phyloP scores from a whole-genome alignment of 2,888 invertebrate genomes.

The Lasiommata megera region DNA sequence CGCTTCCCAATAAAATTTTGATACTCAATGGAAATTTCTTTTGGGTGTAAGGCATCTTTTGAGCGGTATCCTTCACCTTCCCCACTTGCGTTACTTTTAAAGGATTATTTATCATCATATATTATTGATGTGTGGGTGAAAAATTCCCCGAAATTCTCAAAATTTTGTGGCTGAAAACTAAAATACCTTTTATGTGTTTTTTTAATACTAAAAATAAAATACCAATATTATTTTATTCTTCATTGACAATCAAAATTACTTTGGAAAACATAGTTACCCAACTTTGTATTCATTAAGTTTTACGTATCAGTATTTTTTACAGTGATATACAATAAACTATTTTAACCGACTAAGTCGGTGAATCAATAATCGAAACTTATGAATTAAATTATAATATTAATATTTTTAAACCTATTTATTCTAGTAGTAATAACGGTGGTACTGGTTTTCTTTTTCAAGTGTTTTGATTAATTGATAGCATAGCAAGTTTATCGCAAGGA shows the following conservation, averaged over 20 bases:
- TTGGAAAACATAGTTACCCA: background rate
- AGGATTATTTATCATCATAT: too few relatives aligned
- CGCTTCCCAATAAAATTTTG: too few relatives aligned
- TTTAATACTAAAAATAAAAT: background rate
- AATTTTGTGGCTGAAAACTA: too few relatives aligned
- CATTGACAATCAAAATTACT: background rate
- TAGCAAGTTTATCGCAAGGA: too few relatives aligned
- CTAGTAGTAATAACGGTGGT: background rate
- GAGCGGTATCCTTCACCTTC: too few relatives aligned
- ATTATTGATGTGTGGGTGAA: too few relatives aligned
- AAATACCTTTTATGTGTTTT: too few relatives aligned
- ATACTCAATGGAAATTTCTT: too few relatives aligned
- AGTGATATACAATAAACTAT: constrained; percentile 27
- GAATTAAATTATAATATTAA: constrained; percentile 36
- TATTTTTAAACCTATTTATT: background rate
- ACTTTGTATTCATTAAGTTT: background rate
- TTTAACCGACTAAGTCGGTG: constrained; percentile 51
- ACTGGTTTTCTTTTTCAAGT: background rate
- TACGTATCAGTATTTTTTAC: constrained; percentile 28
- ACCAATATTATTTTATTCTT: background rate
- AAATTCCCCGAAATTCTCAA: too few relatives aligned
- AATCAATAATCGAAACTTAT: constrained; percentile 40
- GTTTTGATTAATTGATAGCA: too few relatives aligned
- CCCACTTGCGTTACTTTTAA: too few relatives aligned
- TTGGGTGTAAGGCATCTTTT: too few relatives aligned